A percentile compares a stretch with the other conserved stretches of the same genome.
phyloP scores from a whole-genome alignment of 2,797 vertebrate genomes.

The Platyrinchus mystaceus region DNA sequence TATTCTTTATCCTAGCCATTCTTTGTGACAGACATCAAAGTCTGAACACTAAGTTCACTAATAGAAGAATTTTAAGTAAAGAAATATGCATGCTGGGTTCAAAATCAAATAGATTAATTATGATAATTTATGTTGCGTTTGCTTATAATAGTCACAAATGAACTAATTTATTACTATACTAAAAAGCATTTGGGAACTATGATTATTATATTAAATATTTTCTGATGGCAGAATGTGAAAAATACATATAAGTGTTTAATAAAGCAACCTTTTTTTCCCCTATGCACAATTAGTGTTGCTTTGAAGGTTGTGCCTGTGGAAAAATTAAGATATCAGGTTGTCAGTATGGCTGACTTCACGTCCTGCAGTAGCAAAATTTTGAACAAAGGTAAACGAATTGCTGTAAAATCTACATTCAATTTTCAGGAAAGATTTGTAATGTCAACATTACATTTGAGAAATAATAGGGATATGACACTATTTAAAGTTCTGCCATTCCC shows the following conservation, averaged over 20 bases:
- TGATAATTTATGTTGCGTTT: neutral
- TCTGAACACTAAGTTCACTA: neutral
- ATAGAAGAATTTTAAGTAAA: neutral
- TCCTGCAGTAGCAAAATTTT: neutral
- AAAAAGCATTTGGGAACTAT: neutral
- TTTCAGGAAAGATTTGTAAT: neutral
- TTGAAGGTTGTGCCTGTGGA: neutral
- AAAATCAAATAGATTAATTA: neutral
- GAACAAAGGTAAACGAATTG: neutral
- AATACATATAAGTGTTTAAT: neutral
- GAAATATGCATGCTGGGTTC: neutral
- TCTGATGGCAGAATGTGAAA: neutral
- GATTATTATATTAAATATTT: neutral
- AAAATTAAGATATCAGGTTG: neutral
- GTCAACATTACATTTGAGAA: neutral
- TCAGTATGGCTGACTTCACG: neutral
- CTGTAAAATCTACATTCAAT: neutral
- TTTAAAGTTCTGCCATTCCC: neutral
- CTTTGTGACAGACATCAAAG: neutral
- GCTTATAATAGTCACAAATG: neutral
- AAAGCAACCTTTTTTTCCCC: neutral
- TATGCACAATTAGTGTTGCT: neutral
- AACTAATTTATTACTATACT: neutral
- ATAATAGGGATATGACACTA: neutral
- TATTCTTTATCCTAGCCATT: neutral